A percentile compares a stretch with the other conserved stretches of the same genome.
Evolutionary conservation across 2,113 vertebrate genomes (phyloP).

Genomic region (Macaca nemestrina): DNA sequence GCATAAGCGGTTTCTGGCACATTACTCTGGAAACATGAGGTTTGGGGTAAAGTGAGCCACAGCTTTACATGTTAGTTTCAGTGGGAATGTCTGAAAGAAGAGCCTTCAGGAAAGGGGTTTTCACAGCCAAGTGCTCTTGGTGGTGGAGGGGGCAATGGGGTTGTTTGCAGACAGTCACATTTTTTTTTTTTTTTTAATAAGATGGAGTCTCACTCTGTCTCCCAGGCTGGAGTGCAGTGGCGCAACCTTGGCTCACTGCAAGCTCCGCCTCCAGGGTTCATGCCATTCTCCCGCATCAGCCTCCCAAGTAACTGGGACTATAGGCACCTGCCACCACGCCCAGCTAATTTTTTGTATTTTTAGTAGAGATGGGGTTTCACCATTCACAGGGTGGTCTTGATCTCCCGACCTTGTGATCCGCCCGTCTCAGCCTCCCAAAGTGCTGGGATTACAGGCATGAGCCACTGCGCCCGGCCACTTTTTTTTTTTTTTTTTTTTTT

Average conservation of each 20-base stretch:
- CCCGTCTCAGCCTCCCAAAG: neutral
- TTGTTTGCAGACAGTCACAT: neutral
- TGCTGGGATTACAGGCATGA: neutral
- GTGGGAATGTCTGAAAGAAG: conserved; percentile 2
- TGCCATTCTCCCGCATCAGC: neutral
- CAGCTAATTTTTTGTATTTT: neutral
- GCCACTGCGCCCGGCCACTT: too few species aligned
- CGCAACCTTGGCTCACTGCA: neutral
- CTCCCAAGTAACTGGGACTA: neutral
- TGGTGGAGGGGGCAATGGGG: neutral
- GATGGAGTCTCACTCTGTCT: neutral
- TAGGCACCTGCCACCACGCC: neutral
- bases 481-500: too few species aligned
- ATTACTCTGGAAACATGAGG: neutral
- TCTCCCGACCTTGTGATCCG: neutral
- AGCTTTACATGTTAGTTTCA: conserved; percentile 17
- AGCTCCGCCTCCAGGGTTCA: neutral
- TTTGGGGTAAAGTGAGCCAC: neutral
- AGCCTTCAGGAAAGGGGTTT: neutral
- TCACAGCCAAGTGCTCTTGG: neutral
- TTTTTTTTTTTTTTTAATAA: neutral
- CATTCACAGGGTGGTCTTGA: neutral
- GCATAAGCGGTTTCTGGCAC: neutral
- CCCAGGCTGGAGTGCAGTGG: too few species aligned
- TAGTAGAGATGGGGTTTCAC: neutral